Base-by-base conservation (phyloP, 2,113 vertebrate species). In the Gymnarchus niloticus region DNA sequence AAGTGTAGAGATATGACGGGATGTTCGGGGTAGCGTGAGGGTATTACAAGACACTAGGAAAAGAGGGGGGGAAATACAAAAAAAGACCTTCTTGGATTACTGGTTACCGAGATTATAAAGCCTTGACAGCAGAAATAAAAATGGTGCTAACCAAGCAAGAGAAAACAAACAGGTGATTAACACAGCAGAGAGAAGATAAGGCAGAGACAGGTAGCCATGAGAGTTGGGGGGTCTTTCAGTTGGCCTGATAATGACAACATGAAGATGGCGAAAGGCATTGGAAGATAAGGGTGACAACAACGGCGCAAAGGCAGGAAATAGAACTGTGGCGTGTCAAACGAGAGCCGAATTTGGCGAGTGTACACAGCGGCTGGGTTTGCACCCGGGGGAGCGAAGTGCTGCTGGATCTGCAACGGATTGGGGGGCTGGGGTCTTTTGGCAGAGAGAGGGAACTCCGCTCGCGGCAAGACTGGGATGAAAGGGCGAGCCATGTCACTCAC, bases 401-500 rank as follows among this genome's bases (percentile, higher is more conserved):
- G 89, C 86, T 90, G 90, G 89, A 89, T 87, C 89, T 92, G 91
- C 88, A 90, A 89, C 84, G 88, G 91, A 90, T 90, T 91, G 88
- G 88, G 88, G 87, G 86, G 88, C 77, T 80, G 14, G 51, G 80
- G 25, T 83, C 87, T 87, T 86, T 91, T 92, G 92, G 93, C 91
- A 94, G 91, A 89, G 89, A 88, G 89, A 90, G 89, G 88, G 89
- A 87, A 88, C 91, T 91, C 90, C 83, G 94, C 94, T 95, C 37
- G 92, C 91, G 92, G 94, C 93, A 84, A 94, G 91, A 87, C 87
- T 2, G 88, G 93, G 94, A 95, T 95, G 92, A 95, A 95, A 95
- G 94, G 51, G 92, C 90, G 90, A 91, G 93, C 93, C 91, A 88
- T 94, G 94, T 95, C 94, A 94, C 91, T 94, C 94, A 94, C 94